Evolutionary conservation across 2,888 invertebrate species (phyloP), one percentile per base, ranked within the genome.

Genomic region (Catocala nupta): DNA sequence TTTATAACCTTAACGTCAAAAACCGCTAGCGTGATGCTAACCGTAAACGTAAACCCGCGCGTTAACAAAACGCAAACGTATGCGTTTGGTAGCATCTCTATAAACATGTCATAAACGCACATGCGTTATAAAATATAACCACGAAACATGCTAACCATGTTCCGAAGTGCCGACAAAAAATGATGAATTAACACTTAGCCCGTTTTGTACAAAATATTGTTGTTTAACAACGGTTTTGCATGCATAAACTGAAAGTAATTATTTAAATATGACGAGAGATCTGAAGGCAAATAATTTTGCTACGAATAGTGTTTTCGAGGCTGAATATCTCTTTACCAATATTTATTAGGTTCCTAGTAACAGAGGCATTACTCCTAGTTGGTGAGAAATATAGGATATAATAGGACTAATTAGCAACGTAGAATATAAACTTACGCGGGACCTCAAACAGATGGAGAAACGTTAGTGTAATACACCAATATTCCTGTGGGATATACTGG

Each of bases 11-110:
- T 36, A 48, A 36, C 5, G 34, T 11, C 13, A 53, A 42, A 51
- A 49, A 55, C 50, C 13, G 45, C 36, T 34, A 25, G 60, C 61
- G 61, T 51, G 51, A 36, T 16, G 13, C 25, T 36, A 51, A 51
- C 50, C 55, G 47, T 47, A 45, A 8, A 51, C 55, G 44, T 61
- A 60, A 54, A 61, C 55, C 51, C 45, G 55, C 61, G 51, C 33
- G 61, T 60, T 54, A 53, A 55, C 44, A 54, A 60, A 60, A 55
- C 50, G 44, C 60, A 25, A 39, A 44, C 54, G 55, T 50, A 60
- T 60, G 49, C 51, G 55, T 55, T 55, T 44, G 45, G 51, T 50
- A 36, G 34, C 51, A 49, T 61, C 50, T 55, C 43, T 49, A 49
- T 55, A 56, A 49, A 55, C 25, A 54, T 49, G 53, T 11, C 48